These are phyloP conservation scores for Polia nebulosa DNA, from an alignment of 2,888 invertebrate genomes.

Conservation along the genomic window DNA sequence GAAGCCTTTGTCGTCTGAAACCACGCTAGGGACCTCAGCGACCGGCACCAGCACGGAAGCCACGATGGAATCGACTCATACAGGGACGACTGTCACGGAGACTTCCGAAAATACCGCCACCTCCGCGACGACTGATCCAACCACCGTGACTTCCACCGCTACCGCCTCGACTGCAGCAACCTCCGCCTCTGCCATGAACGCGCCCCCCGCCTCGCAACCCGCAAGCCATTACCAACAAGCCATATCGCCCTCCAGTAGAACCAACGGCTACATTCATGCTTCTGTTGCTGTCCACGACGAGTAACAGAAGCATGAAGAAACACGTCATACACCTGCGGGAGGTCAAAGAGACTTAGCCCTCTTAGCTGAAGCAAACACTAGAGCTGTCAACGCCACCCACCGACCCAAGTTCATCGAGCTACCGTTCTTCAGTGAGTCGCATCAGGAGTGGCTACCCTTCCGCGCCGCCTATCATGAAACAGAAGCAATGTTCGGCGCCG, in stretches of 20 bases:
- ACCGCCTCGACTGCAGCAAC: neutral
- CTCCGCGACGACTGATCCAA: neutral
- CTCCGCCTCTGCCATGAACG: neutral
- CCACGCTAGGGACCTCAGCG: neutral
- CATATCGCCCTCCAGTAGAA: neutral
- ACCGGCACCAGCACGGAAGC: no score
- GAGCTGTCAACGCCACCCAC: neutral
- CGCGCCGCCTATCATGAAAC: neutral
- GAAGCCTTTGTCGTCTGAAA: neutral
- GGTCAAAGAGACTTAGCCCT: neutral
- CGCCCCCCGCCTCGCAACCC: neutral
- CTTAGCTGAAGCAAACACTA: neutral
- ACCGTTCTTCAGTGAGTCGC: neutral
- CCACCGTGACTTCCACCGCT: neutral
- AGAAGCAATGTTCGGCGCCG: neutral
- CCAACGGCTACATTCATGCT: no score
- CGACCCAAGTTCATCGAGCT: neutral
- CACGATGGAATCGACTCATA: neutral
- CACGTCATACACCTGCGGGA: neutral
- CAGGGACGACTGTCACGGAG: neutral
- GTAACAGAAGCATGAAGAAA: no score
- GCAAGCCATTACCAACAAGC: neutral
- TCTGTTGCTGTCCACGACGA: neutral
- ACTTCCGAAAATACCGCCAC: neutral
- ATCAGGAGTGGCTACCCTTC: neutral